Conservation (phyloP, 1,140 invertebrate genomes). For the Cyrtorhinus lividipennis region DNA sequence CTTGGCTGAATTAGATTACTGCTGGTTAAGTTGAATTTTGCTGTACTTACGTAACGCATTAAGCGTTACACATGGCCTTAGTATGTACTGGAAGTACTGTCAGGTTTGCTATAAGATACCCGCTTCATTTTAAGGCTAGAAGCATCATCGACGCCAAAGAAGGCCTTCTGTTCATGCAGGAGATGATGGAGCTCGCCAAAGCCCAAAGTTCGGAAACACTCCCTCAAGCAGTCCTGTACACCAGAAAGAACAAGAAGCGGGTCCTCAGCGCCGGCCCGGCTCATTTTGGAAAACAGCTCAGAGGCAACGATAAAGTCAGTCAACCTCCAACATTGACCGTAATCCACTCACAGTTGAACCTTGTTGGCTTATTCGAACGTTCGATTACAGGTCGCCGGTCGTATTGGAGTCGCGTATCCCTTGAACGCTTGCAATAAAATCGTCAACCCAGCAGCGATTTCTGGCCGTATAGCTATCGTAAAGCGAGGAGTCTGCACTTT, state of each 20-base stretch:
- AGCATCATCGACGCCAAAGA: conserved; percentile 74
- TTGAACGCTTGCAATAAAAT: conserved; percentile 51
- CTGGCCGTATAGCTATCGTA: conserved; percentile 67
- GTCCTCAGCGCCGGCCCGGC: conserved; percentile 66
- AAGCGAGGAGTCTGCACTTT: conserved; percentile 89
- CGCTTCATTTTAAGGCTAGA: conserved; percentile 66
- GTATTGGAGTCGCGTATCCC: conserved; percentile 49
- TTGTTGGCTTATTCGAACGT: too few relatives aligned
- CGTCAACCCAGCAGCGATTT: conserved; percentile 42
- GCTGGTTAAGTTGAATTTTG: too few relatives aligned
- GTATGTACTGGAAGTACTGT: too few relatives aligned
- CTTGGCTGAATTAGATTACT: too few relatives aligned
- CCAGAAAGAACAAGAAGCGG: conserved; percentile 27
- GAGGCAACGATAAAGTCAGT: conserved; percentile 38
- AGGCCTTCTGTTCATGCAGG: conserved; percentile 89
- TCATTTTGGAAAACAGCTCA: conserved; percentile 73
- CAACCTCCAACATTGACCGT: too few relatives aligned
- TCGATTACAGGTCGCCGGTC: conserved; percentile 42
- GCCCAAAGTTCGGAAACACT: conserved; percentile 37
- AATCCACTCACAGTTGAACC: too few relatives aligned
- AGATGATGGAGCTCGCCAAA: conserved; percentile 86
- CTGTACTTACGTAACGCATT: too few relatives aligned
- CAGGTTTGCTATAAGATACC: too few relatives aligned
- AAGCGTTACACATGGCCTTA: too few relatives aligned
- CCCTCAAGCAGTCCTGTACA: conserved; percentile 26